Percentiles rank a stretch among this genome's conserved stretches.
Conservation (phyloP, 2,797 vertebrate species). For the Sylvia borin region DNA sequence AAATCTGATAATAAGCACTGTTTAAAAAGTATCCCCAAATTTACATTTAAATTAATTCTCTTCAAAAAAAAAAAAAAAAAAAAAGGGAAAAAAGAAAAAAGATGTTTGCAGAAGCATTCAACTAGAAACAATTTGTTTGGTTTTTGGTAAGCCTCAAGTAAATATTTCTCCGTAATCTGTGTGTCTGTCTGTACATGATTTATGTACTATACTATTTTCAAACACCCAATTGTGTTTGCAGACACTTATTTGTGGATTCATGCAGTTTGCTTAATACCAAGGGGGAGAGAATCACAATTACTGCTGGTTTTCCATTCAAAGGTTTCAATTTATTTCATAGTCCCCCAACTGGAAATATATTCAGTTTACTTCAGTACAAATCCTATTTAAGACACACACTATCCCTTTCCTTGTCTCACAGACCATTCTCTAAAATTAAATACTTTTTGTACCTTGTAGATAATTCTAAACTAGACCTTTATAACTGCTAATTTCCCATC, state of each 20-base stretch:
- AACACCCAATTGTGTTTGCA: conserved; percentile 56
- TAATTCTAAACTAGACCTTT: not conserved
- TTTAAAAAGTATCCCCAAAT: conserved; percentile 44
- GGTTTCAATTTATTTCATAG: conserved; percentile 21
- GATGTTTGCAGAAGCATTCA: conserved; percentile 48
- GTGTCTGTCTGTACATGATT: conserved; percentile 69
- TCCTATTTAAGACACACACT: not conserved
- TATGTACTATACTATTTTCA: conserved; percentile 61
- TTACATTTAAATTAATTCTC: conserved; percentile 69
- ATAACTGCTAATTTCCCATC: not conserved
- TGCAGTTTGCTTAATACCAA: conserved; percentile 59
- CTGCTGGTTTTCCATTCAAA: conserved; percentile 41
- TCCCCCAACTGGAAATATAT: conserved; percentile 9
- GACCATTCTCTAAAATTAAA: not conserved
- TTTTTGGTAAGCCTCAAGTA: conserved; percentile 61
- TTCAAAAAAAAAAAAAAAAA: not conserved
- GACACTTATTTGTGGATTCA: conserved; percentile 61
- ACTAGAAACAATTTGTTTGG: conserved; percentile 67
- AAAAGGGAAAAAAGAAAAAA: not conserved
- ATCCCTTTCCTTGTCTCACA: conserved; percentile 8
- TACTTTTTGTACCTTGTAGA: not conserved
- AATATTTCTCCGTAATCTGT: conserved; percentile 73
- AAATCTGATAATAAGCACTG: conserved; percentile 56
- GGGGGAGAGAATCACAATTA: conserved; percentile 46
- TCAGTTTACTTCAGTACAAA: conserved; percentile 34